phyloP scores from a whole-genome alignment of 2,888 invertebrate genomes.

The Amphiduros pacificus region DNA sequence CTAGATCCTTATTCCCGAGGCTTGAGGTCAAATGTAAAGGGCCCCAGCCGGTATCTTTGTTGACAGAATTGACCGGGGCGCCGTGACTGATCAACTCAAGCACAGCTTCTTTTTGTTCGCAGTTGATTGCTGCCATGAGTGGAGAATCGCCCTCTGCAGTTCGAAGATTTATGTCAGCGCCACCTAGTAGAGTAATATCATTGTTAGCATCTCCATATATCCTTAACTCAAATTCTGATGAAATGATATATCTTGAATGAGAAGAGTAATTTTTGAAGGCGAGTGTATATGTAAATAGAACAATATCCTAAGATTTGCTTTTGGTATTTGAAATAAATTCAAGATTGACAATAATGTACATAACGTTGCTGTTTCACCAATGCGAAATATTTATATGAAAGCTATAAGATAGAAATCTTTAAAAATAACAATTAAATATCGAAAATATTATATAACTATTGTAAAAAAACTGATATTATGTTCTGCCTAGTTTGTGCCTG shows the following conservation, averaged over 20 bases:
- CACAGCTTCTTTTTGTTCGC: constrained; percentile 30
- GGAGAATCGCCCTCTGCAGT: constrained; percentile 40
- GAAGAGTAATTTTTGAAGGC: background rate
- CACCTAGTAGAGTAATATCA: too few species aligned
- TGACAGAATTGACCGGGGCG: constrained; percentile 43
- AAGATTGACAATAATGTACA: too few species aligned
- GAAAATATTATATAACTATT: too few species aligned
- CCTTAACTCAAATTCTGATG: too few species aligned
- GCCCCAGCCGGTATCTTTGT: constrained; percentile 34
- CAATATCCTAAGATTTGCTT: background rate
- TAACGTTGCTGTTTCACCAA: too few species aligned
- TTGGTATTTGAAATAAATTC: background rate
- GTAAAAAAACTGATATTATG: too few species aligned
- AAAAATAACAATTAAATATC: too few species aligned
- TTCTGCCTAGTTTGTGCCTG: too few species aligned
- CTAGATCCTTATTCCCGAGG: constrained; percentile 40
- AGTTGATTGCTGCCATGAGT: constrained; percentile 43
- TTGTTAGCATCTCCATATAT: too few species aligned
- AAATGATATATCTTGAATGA: background rate
- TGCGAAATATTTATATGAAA: too few species aligned
- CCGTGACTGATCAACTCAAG: constrained; percentile 38
- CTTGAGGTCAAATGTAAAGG: constrained; percentile 19
- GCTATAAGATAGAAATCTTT: too few species aligned
- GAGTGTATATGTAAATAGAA: background rate
- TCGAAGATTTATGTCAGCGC: background rate